Evolutionary conservation across 92 coral and sea anemone genomes (phyloP), one percentile per base, ranked within the genome.

Genomic region (Bergia puertoricense): DNA sequence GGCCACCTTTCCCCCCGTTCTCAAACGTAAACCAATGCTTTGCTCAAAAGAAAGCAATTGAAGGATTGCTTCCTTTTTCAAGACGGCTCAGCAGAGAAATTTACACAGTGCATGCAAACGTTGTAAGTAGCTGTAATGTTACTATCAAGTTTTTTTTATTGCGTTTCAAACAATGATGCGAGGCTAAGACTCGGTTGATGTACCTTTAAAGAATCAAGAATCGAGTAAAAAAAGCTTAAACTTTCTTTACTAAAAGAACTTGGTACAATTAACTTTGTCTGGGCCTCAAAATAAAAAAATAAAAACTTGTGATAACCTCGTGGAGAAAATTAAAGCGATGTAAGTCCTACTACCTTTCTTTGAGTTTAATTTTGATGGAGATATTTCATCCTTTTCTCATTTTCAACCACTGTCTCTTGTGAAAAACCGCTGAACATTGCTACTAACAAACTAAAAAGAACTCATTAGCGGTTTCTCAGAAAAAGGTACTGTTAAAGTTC

Each of bases 1-100:
- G 83, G 40, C 69, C 43, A 5, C 13, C 83, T 5, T 36, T 39
- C 42, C 5, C 66, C 66, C 68, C 67, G 20, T 23, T 20, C 66
- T 23, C 83, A 79, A 79, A 48, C 5, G n/a, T 54, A 13, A 30
- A 14, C 43, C 83, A 39, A 7, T 79, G 83, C 45, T 48, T 79
- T 79, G 62, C 68, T 10, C 69, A 79, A 50, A 79, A 11, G 30
- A 50, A 48, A 16, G 83, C 83, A 5, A 2, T 79, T 38, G 38
- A 79, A 39, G 83, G 83, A 15, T 54, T 79, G 69, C 43, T 79
- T 56, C 83, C 83, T 14, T 79, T 79, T 38, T 50, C 83, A 36
- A 51, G 66, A 36, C 65, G 41, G 45, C 67, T 79, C 9, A 79
- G 83, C 83, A 30, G 67, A 79, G 83, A 79, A 16, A 50, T 54